Conservation (phyloP, 1,140 invertebrate genomes). For the Mercenaria mercenaria region DNA sequence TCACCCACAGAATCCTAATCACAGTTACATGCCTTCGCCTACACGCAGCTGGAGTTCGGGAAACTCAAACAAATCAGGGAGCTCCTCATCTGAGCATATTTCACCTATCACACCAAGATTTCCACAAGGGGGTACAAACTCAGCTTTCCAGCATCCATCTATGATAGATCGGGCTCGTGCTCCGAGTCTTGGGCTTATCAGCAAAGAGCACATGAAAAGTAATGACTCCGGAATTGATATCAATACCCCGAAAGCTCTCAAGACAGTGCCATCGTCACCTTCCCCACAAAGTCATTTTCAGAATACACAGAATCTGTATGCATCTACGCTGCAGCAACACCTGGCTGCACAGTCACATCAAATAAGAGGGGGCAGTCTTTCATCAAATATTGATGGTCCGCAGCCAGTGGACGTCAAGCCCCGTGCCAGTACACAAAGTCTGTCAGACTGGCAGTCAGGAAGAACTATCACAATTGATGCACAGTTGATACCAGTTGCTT, state of each 20-base stretch:
- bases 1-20: slow-evolving; percentile 79
- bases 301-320: slow-evolving; percentile 24
- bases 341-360: slow-evolving; percentile 47
- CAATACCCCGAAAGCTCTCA: slow-evolving; percentile 49
- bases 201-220: slow-evolving; percentile 78
- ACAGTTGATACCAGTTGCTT: slow-evolving; percentile 37
- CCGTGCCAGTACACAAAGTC: slow-evolving; percentile 61
- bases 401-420: slow-evolving; percentile 16
- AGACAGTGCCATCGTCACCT: slow-evolving; percentile 50
- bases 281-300: background rate
- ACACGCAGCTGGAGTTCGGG: slow-evolving; percentile 80
- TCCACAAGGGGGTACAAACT: slow-evolving; percentile 60
- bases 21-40: slow-evolving; percentile 79
- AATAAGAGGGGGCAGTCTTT: slow-evolving; percentile 59
- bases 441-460: slow-evolving; percentile 53
- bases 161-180: slow-evolving; percentile 53
- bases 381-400: slow-evolving; percentile 46
- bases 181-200: slow-evolving; percentile 64
- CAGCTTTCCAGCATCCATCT: slow-evolving; percentile 67
- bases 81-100: slow-evolving; percentile 81
- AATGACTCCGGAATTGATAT: slow-evolving; percentile 81
- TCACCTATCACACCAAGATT: slow-evolving; percentile 83
- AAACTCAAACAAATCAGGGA: slow-evolving; percentile 81
- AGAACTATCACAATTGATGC: slow-evolving; percentile 56
- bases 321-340: slow-evolving; percentile 62